Percentiles rank a stretch among this genome's conserved stretches.
Conservation (phyloP, 2,797 vertebrate species). For the Fistularia tabacaria region DNA sequence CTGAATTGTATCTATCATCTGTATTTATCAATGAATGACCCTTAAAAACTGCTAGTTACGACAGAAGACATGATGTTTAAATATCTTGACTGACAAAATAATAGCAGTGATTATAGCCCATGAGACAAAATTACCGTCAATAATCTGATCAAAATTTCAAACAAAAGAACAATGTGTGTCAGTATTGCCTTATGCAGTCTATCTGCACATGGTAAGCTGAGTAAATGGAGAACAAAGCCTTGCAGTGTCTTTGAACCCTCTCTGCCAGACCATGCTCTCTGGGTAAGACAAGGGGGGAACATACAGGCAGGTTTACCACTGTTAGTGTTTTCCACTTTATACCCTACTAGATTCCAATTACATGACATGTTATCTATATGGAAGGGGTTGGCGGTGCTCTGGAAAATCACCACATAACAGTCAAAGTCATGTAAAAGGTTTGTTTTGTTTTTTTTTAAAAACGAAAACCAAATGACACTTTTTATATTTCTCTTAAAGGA, state of each 20-base stretch:
- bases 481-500: no score
- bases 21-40: no score
- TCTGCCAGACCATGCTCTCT: conserved; percentile 67
- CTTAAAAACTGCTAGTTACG: no score
- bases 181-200: conserved; percentile 48
- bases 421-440: no score
- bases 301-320: conserved; percentile 44
- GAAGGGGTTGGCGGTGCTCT: conserved; percentile 8
- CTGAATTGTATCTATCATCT: no score
- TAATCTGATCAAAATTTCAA: conserved; percentile 47
- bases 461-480: no score
- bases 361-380: conserved; percentile 31
- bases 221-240: conserved; percentile 61
- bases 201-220: conserved; percentile 39
- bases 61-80: conserved; percentile 1
- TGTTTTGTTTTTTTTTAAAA: no score
- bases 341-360: conserved; percentile 50
- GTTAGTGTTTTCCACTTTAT: conserved; percentile 59
- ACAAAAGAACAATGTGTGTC: conserved; percentile 50
- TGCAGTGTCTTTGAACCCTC: conserved; percentile 65
- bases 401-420: conserved; percentile 30
- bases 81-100: conserved; percentile 23
- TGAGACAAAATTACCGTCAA: conserved; percentile 46
- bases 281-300: conserved; percentile 53
- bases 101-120: conserved; percentile 29